A percentile compares a stretch with the other conserved stretches of the same genome.
Conservation (phyloP, 2,888 invertebrate genomes). For the Callosobruchus maculatus region DNA sequence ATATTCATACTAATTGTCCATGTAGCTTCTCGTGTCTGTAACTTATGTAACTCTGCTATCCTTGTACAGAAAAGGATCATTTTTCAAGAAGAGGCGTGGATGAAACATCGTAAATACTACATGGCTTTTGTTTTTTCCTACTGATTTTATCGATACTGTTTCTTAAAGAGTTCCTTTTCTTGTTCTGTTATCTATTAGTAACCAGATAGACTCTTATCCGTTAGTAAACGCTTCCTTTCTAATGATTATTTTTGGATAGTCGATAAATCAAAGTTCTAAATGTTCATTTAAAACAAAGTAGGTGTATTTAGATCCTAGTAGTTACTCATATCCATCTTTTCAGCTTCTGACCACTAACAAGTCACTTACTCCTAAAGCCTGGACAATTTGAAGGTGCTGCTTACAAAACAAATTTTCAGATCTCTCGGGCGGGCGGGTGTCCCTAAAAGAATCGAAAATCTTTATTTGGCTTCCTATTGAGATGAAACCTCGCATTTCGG, state of each 20-base stretch:
- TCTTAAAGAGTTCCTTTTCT: background rate
- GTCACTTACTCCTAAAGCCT: no score
- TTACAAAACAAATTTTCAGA: no score
- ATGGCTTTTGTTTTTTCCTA: background rate
- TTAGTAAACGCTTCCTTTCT: background rate
- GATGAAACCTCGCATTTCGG: no score
- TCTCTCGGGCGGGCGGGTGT: no score
- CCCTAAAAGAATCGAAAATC: no score
- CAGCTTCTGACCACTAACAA: no score
- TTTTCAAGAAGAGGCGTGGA: slow-evolving; percentile 22
- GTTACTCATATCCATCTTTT: no score
- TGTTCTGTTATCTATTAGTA: background rate
- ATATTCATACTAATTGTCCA: no score
- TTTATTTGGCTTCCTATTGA: no score
- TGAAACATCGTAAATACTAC: slow-evolving; percentile 5
- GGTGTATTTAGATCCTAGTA: no score
- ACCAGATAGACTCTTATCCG: background rate
- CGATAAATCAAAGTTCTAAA: background rate
- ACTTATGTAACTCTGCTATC: background rate
- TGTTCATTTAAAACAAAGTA: no score
- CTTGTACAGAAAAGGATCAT: slow-evolving; percentile 16
- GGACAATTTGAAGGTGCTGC: no score
- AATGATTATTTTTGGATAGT: background rate
- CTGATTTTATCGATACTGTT: background rate
- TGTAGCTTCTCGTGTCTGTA: background rate